Evolutionary conservation across 1,140 invertebrate species (phyloP).

Genomic region (Lineus longissimus): DNA sequence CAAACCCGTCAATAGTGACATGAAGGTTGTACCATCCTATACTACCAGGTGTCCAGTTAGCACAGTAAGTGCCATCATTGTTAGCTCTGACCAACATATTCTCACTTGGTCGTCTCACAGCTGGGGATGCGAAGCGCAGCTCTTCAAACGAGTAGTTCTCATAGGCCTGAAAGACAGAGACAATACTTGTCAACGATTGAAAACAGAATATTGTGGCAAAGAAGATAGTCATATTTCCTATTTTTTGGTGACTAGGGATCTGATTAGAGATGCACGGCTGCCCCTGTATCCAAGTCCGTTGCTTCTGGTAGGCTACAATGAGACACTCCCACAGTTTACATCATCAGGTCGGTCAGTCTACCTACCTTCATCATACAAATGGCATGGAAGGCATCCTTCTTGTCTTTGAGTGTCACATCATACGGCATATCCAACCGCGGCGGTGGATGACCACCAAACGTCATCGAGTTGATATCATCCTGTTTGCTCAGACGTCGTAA

Average conservation of each 20-base stretch:
- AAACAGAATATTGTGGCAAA: neutral
- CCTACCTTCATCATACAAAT: constrained; percentile 86
- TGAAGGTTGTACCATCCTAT: constrained; percentile 83
- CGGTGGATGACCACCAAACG: constrained; percentile 68
- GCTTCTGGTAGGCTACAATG: constrained; percentile 25
- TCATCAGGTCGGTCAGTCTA: no score
- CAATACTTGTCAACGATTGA: neutral
- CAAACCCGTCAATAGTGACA: constrained; percentile 83
- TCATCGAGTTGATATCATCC: constrained; percentile 59
- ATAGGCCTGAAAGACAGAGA: constrained; percentile 63
- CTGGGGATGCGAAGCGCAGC: constrained; percentile 75
- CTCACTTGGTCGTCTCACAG: constrained; percentile 71
- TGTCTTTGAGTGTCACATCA: constrained; percentile 82
- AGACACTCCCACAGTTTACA: neutral
- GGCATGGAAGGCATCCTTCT: constrained; percentile 83
- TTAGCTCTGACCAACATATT: constrained; percentile 79
- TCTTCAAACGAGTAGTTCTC: constrained; percentile 97
- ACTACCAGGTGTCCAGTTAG: constrained; percentile 88
- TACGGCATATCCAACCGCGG: constrained; percentile 74
- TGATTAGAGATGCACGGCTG: no score
- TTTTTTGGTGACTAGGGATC: neutral
- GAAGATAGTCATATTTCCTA: no score
- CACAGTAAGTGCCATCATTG: constrained; percentile 81
- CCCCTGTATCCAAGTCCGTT: no score
- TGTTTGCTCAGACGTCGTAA: constrained; percentile 60